phyloP scores from a whole-genome alignment of 2,113 vertebrate genomes.

The Emydura subglobosa region DNA sequence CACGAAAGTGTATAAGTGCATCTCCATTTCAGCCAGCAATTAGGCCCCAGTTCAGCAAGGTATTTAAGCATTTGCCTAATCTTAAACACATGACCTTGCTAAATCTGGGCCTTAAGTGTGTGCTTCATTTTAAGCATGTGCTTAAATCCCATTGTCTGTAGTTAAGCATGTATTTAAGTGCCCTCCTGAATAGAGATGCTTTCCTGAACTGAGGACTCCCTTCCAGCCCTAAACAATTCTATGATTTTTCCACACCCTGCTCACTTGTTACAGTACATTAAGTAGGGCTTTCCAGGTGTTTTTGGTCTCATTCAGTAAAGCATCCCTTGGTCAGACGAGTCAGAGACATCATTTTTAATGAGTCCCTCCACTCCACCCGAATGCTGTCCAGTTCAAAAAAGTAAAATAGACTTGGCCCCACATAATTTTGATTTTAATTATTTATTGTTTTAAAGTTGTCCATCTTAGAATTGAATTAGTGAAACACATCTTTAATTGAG shows the following conservation, averaged over 20 bases:
- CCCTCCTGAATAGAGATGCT: neutral
- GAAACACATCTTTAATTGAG: slow-evolving; percentile 49
- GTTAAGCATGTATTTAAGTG: neutral
- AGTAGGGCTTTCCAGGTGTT: neutral
- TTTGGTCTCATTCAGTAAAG: neutral
- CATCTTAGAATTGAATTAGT: slow-evolving; percentile 56
- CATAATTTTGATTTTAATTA: neutral
- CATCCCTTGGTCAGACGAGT: neutral
- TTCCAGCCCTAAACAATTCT: neutral
- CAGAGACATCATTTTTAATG: neutral
- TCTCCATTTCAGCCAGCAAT: neutral
- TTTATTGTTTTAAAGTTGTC: slow-evolving; percentile 48
- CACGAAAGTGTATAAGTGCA: neutral
- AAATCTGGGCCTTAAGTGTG: neutral
- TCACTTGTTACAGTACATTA: neutral
- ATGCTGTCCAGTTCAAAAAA: neutral
- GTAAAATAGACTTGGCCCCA: neutral
- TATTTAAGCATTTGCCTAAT: neutral
- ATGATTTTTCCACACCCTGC: neutral
- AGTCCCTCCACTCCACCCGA: neutral
- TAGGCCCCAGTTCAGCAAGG: neutral
- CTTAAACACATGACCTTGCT: neutral
- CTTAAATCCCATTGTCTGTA: neutral
- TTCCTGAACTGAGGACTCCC: neutral
- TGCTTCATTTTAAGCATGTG: neutral